Evolutionary conservation across 2,797 vertebrate species (phyloP).

Genomic region (Luscinia megarhynchos): DNA sequence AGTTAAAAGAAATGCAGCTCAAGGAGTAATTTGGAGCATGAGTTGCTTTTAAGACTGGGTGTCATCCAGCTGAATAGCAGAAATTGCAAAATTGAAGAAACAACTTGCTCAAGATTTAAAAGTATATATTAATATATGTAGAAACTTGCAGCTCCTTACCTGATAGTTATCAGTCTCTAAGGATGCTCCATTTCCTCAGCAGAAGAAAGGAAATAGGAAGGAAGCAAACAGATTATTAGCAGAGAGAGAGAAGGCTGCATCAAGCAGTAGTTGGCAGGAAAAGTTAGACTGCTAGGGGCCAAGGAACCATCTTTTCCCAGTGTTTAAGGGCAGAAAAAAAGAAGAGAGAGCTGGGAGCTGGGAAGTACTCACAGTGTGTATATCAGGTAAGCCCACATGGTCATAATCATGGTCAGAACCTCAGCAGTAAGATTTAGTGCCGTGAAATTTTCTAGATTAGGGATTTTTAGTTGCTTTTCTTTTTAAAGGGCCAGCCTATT

Average conservation of each 20-base stretch:
- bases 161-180: not conserved
- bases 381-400: not conserved
- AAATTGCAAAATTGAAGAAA: slow-evolving; percentile 34
- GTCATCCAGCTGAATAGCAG: not conserved
- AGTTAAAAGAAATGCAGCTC: not conserved
- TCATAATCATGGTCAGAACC: not conserved
- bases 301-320: not conserved
- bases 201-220: not conserved
- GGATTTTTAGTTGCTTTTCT: not conserved
- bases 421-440: not conserved
- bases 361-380: not conserved
- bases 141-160: not conserved
- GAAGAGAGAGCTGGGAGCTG: not conserved
- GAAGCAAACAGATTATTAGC: not conserved
- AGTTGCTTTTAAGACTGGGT: not conserved
- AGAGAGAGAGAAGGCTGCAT: not conserved
- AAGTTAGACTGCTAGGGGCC: too few species aligned
- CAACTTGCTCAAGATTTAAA: slow-evolving; percentile 20
- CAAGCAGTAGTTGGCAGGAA: not conserved
- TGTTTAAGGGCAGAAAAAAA: not conserved
- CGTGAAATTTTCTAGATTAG: not conserved
- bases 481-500: not conserved
- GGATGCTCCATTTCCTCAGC: not conserved
- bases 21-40: not conserved
- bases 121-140: not conserved